A percentile compares a stretch with the other conserved stretches of the same genome.
Conservation (phyloP, 2,888 invertebrate genomes). For the Chrysodeixis includens region DNA sequence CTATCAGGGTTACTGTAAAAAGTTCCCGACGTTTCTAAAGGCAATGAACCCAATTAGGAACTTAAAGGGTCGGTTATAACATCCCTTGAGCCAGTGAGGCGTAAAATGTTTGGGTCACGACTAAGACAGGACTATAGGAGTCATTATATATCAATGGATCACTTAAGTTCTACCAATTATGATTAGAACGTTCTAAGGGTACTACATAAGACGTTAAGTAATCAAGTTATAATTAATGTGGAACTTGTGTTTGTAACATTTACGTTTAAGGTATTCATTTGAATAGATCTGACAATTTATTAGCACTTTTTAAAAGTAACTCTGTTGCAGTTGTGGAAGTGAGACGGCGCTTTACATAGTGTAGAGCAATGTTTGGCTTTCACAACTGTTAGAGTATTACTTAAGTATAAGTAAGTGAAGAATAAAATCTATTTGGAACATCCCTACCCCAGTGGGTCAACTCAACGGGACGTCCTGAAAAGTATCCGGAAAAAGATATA, state of each 20-base stretch:
- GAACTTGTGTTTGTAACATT: background rate
- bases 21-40: conserved; percentile 59
- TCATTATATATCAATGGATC: conserved; percentile 58
- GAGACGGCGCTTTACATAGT: too few species aligned
- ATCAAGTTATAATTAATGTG: background rate
- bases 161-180: conserved; percentile 41
- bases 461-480: too few species aligned
- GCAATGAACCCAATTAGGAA: conserved; percentile 74
- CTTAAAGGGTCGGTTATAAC: conserved; percentile 65
- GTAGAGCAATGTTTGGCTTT: too few species aligned
- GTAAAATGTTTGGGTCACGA: conserved; percentile 61
- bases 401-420: too few species aligned
- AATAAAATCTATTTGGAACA: too few species aligned
- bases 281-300: too few species aligned
- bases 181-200: conserved; percentile 26
- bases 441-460: too few species aligned
- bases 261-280: too few species aligned
- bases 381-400: too few species aligned
- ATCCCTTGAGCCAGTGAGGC: conserved; percentile 58
- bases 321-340: too few species aligned
- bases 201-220: background rate
- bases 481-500: too few species aligned
- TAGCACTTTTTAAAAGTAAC: too few species aligned
- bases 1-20: conserved; percentile 61
- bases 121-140: conserved; percentile 46